Conservation (phyloP, 2,888 invertebrate species). For the Thyatira batis region DNA sequence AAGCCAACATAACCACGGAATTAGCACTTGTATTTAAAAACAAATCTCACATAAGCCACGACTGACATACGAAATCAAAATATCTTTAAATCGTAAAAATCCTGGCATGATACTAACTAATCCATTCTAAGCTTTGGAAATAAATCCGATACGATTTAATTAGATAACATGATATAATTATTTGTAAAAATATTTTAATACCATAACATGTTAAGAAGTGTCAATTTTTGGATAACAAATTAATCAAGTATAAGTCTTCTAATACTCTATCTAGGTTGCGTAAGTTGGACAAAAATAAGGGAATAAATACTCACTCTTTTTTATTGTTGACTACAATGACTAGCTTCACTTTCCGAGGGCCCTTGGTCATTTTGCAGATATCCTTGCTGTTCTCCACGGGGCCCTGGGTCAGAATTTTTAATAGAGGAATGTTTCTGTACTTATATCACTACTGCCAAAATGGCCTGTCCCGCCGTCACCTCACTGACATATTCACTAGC, state of each 20-base stretch:
- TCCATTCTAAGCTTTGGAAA: background rate
- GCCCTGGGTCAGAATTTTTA: slow-evolving; percentile 79
- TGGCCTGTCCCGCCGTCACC: slow-evolving; percentile 64
- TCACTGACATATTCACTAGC: slow-evolving; percentile 63
- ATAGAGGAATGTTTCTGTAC: slow-evolving; percentile 75
- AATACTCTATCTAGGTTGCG: background rate
- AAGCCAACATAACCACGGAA: background rate
- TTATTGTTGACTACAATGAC: slow-evolving; percentile 83
- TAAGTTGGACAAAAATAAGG: slow-evolving; percentile 4
- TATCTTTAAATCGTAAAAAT: background rate
- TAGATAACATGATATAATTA: background rate
- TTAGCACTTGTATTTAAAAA: background rate
- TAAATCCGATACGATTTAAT: background rate
- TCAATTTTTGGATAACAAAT: no score
- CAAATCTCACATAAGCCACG: background rate
- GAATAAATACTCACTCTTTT: slow-evolving; percentile 75
- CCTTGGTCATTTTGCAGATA: slow-evolving; percentile 82
- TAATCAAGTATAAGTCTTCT: no score
- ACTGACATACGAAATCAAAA: background rate
- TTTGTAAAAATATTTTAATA: background rate
- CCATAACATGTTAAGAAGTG: no score
- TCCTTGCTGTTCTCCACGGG: slow-evolving; percentile 71
- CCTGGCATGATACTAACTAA: background rate
- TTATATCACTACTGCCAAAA: slow-evolving; percentile 56
- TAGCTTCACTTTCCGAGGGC: slow-evolving; percentile 82